Evolutionary conservation across 2,888 invertebrate genomes (phyloP).

Genomic region (Leptopterna dolabrata): DNA sequence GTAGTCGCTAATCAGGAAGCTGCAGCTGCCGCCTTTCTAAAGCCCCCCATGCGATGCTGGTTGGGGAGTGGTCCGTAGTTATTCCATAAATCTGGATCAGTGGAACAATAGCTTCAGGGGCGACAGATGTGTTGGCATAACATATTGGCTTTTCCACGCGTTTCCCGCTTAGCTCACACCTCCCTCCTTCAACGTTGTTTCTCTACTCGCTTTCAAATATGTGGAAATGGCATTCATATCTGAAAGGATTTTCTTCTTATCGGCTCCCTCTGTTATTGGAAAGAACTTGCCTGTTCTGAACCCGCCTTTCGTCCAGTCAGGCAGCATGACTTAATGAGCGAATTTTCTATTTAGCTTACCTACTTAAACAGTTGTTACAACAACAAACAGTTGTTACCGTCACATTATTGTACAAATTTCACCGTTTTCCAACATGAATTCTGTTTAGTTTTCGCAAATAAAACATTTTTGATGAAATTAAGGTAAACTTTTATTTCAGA

Average conservation of each 20-base stretch:
- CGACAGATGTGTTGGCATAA: constrained; percentile 50
- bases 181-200: neutral
- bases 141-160: constrained; percentile 53
- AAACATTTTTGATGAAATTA: too few species aligned
- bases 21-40: constrained; percentile 34
- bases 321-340: too few species aligned
- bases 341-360: too few species aligned
- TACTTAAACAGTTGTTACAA: too few species aligned
- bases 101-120: constrained; percentile 49
- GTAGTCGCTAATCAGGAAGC: constrained; percentile 33
- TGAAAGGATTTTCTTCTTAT: neutral
- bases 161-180: neutral
- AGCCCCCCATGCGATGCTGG: neutral
- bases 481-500: too few species aligned
- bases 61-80: neutral
- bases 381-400: too few species aligned
- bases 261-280: constrained; percentile 11
- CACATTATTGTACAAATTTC: too few species aligned
- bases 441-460: too few species aligned
- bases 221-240: constrained; percentile 47
- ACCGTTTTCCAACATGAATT: too few species aligned
- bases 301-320: neutral
- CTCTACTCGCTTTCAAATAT: constrained; percentile 19
- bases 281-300: neutral
- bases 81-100: constrained; percentile 54